Evolutionary conservation across 2,888 invertebrate species (phyloP), one percentile per base, ranked within the genome.

Genomic region (Camptogramma bilineatum): DNA sequence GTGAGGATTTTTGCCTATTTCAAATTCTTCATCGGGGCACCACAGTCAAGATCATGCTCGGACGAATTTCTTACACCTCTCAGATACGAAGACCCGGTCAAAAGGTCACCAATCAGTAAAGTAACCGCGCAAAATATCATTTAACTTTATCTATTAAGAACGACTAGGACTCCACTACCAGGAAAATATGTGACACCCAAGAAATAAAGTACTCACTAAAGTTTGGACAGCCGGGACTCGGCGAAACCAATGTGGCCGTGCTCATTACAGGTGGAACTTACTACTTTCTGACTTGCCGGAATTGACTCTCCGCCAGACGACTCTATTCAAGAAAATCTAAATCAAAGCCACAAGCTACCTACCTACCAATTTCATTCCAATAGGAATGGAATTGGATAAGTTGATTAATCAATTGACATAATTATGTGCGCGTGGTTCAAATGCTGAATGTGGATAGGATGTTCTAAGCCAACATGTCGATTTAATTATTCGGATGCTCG

Each of bases 141-240:
- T 39, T 39, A 39, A 39, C 34, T 39, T 39, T 39, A 39, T 13
- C 34, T 39, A 39, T 39, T 13, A 10, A 39, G 13, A 39, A 39
- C 34, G 34, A 13, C 34, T 56, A 64, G 57, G 60, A 74, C 72
- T 65, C 73, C 77, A 74, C 75, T 77, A 70, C 72, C 62, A 66
- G 51, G 62, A 68, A 73, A 74, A 72, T 73, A 71, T 75, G 66
- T 67, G 62, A 61, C 72, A 72, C 68, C 67, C 64, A 69, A 74
- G 75, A 76, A 72, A 73, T 77, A 74, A 79, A 79, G 74, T 75
- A 74, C 65, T 62, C 57, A 71, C 57, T 70, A 73, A 81, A 80
- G 75, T 79, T 81, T 54, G 76, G 76, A 80, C 78, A 78, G 76
- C 52, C 58, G 62, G 66, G 52, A 70, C 63, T 66, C 66, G 68